These are phyloP conservation scores for Menura novaehollandiae DNA, from an alignment of 2,113 vertebrate species.

Conservation along the genomic window DNA sequence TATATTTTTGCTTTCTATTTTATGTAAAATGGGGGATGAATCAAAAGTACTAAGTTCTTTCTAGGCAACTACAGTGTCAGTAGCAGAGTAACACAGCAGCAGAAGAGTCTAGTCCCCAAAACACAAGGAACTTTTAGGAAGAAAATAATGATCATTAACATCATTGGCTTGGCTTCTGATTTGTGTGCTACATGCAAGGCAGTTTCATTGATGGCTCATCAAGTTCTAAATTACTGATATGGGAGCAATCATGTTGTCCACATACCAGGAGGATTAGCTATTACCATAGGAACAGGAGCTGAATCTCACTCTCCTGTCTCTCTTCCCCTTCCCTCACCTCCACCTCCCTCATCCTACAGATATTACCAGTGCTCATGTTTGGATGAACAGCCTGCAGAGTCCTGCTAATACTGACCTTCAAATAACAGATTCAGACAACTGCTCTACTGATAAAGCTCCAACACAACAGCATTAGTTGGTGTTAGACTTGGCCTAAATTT, in stretches of 20 bases:
- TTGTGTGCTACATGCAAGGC: background rate
- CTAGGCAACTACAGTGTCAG: background rate
- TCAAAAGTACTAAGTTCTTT: background rate
- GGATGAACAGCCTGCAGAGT: background rate
- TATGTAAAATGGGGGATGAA: background rate
- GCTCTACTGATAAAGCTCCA: background rate
- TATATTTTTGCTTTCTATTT: background rate
- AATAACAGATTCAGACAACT: background rate
- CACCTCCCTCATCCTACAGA: background rate
- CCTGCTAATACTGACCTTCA: background rate
- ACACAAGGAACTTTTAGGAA: background rate
- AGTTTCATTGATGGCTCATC: constrained; percentile 2
- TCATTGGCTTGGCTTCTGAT: background rate
- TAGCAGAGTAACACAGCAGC: background rate
- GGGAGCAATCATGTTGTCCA: constrained; percentile 10
- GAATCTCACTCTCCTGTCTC: background rate
- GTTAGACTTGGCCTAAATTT: background rate
- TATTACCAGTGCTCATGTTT: background rate
- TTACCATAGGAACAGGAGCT: background rate
- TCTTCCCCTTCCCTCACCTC: background rate
- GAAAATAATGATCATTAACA: background rate
- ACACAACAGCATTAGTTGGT: background rate
- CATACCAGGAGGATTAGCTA: background rate
- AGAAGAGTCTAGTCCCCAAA: background rate
- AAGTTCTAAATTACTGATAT: constrained; percentile 1